Percentiles rank a stretch among this genome's conserved stretches.
phyloP scores from a whole-genome alignment of 2,113 vertebrate genomes.

The Catharus bicknelli region DNA sequence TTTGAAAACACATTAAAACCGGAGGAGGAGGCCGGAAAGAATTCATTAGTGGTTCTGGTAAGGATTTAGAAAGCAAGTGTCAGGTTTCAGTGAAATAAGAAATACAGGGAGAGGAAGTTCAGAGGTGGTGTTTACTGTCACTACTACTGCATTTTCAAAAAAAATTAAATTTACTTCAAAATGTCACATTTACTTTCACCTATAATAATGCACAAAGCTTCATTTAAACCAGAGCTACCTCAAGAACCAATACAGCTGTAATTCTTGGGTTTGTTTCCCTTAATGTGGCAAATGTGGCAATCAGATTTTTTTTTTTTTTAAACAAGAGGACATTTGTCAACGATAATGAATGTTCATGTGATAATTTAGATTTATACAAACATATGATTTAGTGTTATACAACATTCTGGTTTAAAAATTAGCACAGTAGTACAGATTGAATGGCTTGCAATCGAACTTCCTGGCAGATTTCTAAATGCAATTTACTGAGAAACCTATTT shows the following conservation, averaged over 20 bases:
- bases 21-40: neutral
- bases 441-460: neutral
- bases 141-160: neutral
- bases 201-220: neutral
- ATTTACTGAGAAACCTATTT: neutral
- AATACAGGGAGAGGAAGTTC: neutral
- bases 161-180: neutral
- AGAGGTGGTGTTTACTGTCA: neutral
- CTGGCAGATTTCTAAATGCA: slow-evolving; percentile 10
- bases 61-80: neutral
- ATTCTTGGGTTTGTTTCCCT: neutral
- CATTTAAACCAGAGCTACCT: neutral
- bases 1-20: neutral
- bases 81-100: neutral
- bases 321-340: neutral
- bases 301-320: neutral
- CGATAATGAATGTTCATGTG: neutral
- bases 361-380: slow-evolving; percentile 18
- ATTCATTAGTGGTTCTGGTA: neutral
- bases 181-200: neutral
- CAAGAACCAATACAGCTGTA: neutral
- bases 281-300: neutral
- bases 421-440: slow-evolving; percentile 18
- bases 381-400: neutral
- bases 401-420: slow-evolving; percentile 33